A percentile compares a stretch with the other conserved stretches of the same genome.
phyloP scores from a whole-genome alignment of 1,140 invertebrate species.

The Prorops nasuta region DNA sequence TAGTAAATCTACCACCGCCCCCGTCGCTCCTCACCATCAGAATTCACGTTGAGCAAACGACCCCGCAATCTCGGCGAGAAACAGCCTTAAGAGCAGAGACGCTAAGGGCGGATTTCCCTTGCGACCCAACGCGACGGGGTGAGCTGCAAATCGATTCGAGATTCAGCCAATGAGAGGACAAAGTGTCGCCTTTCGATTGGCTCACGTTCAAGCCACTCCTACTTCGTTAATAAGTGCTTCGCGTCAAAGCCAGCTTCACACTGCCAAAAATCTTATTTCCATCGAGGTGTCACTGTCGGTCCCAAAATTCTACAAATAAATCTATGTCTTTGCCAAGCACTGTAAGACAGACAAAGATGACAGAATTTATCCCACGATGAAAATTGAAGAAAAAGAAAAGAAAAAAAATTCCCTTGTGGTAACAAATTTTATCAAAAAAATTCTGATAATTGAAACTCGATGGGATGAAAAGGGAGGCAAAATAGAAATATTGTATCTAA shows the following conservation, averaged over 20 bases:
- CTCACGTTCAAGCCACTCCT: conserved; percentile 45
- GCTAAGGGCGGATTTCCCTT: conserved; percentile 40
- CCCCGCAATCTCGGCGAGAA: conserved; percentile 8
- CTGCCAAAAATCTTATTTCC: conserved; percentile 14
- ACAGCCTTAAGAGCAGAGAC: conserved; percentile 31
- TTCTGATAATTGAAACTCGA: no score
- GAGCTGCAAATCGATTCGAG: conserved; percentile 55
- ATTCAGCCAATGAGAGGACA: conserved; percentile 46
- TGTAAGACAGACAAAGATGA: no score
- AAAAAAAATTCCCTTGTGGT: no score
- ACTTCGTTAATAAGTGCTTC: conserved; percentile 39
- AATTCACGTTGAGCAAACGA: conserved; percentile 12
- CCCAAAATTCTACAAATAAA: no score
- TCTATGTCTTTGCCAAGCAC: no score
- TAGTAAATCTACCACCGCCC: neutral
- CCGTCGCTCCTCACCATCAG: conserved; percentile 15
- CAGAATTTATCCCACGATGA: no score
- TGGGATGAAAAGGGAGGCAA: no score
- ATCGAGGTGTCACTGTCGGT: no score
- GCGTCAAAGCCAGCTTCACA: conserved; percentile 39
- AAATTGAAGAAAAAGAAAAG: no score
- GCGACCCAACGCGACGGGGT: conserved; percentile 27
- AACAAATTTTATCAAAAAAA: no score
- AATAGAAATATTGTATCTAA: no score
- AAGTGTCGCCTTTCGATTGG: conserved; percentile 50